A percentile compares a stretch with the other conserved stretches of the same genome.
Evolutionary conservation across 2,797 vertebrate genomes (phyloP).

Genomic region (Poecilia picta): DNA sequence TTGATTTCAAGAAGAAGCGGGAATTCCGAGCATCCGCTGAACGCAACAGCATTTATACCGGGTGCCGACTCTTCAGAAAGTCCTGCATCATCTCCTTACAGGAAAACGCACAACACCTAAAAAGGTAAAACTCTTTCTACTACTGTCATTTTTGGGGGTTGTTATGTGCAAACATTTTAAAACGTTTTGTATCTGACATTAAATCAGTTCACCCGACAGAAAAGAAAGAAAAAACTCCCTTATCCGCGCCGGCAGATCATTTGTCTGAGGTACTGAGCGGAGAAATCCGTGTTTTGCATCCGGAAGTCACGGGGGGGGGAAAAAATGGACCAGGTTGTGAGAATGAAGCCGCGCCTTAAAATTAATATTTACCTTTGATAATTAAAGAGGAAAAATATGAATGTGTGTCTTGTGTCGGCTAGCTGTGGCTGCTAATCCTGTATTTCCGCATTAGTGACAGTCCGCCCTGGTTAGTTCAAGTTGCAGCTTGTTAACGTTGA

Average conservation of each 20-base stretch:
- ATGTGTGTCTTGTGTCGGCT: conserved; percentile 14
- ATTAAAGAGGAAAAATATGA: rapidly evolving
- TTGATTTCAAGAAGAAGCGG: rapidly evolving
- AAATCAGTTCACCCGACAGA: neutral
- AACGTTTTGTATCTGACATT: neutral
- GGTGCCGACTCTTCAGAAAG: conserved; percentile 34
- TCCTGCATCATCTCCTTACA: conserved; percentile 21
- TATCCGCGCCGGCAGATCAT: conserved; percentile 5
- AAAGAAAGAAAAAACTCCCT: neutral
- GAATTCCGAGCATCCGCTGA: conserved; percentile 36
- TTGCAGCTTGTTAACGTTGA: conserved; percentile 24
- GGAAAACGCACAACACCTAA: neutral
- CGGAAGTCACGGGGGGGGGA: neutral
- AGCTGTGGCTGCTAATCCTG: conserved; percentile 43
- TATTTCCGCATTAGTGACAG: conserved; percentile 71
- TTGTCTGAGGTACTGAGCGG: conserved; percentile 22
- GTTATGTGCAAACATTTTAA: neutral
- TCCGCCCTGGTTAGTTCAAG: conserved; percentile 49
- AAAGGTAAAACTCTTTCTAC: conserved; percentile 10
- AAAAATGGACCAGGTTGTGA: neutral
- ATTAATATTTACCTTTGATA: rapidly evolving
- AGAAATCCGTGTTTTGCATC: neutral
- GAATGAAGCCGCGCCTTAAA: rapidly evolving
- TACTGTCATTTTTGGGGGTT: rapidly evolving
- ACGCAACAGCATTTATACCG: conserved; percentile 34